Conservation (phyloP, 1,140 invertebrate species). For the Dolichoris vasculosae region DNA sequence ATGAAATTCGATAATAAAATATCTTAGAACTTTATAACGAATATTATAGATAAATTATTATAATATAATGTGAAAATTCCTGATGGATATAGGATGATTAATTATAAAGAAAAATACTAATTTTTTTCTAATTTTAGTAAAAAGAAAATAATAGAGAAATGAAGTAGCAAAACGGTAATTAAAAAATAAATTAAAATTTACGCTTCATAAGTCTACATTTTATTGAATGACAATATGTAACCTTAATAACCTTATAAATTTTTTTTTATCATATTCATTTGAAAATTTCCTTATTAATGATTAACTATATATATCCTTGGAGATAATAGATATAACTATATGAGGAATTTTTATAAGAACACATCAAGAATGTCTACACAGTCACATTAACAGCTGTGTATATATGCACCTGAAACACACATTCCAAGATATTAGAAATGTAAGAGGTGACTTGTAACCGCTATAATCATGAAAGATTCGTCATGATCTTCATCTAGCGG, state of each 20-base stretch:
- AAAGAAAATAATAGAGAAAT: too few relatives aligned
- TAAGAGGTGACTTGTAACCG: slow-evolving; percentile 52
- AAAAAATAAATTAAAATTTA: too few relatives aligned
- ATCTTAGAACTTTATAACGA: too few relatives aligned
- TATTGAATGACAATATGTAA: too few relatives aligned
- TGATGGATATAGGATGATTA: too few relatives aligned
- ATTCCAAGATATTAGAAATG: slow-evolving; percentile 49
- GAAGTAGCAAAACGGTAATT: too few relatives aligned
- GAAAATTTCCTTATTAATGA: not conserved
- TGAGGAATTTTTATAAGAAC: slow-evolving; percentile 34
- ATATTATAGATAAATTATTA: too few relatives aligned
- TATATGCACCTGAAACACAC: slow-evolving; percentile 37
- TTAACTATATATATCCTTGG: not conserved
- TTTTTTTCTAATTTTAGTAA: too few relatives aligned
- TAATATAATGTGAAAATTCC: too few relatives aligned
- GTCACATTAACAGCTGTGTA: slow-evolving; percentile 45
- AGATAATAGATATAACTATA: slow-evolving; percentile 9
- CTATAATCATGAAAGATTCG: slow-evolving; percentile 54
- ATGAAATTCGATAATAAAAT: too few relatives aligned
- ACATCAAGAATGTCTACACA: not conserved
- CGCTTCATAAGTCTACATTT: not conserved
- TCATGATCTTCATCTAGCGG: slow-evolving; percentile 36
- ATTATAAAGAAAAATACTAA: too few relatives aligned
- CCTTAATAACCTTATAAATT: too few relatives aligned
- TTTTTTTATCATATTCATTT: not conserved